Conservation (phyloP, 2,797 vertebrate genomes). For the Tokudaia muenninki region DNA sequence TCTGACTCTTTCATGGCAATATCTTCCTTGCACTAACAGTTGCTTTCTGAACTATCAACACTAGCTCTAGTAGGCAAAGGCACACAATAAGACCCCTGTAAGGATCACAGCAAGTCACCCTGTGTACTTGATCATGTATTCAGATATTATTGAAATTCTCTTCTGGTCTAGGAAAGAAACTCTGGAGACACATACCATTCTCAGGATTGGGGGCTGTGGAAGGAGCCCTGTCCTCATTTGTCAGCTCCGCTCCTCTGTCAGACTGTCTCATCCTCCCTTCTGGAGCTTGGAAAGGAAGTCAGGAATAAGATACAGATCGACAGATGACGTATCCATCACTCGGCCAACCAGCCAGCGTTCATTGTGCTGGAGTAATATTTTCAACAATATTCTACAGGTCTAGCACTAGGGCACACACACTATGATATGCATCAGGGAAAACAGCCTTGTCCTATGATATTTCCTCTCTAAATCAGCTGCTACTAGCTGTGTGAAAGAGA, state of each 20-base stretch:
- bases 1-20: neutral
- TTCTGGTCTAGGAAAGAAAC: neutral
- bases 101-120: neutral
- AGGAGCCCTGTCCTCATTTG: constrained; percentile 78
- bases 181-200: constrained; percentile 82
- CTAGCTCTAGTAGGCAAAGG: neutral
- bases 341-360: neutral
- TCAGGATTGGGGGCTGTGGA: constrained; percentile 78
- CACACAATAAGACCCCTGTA: neutral
- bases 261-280: constrained; percentile 79
- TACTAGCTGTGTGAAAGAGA: neutral
- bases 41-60: neutral
- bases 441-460: neutral
- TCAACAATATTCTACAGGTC: neutral
- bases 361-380: neutral
- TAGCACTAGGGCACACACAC: too few relatives aligned
- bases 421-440: neutral
- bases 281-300: constrained; percentile 58
- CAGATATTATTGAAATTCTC: neutral
- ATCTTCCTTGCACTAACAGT: neutral
- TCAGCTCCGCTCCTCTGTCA: constrained; percentile 76
- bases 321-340: neutral
- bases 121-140: neutral
- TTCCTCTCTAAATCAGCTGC: neutral
- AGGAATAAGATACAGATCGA: constrained; percentile 67